phyloP scores from a whole-genome alignment of 1,140 invertebrate genomes.

The Cherax destructor region DNA sequence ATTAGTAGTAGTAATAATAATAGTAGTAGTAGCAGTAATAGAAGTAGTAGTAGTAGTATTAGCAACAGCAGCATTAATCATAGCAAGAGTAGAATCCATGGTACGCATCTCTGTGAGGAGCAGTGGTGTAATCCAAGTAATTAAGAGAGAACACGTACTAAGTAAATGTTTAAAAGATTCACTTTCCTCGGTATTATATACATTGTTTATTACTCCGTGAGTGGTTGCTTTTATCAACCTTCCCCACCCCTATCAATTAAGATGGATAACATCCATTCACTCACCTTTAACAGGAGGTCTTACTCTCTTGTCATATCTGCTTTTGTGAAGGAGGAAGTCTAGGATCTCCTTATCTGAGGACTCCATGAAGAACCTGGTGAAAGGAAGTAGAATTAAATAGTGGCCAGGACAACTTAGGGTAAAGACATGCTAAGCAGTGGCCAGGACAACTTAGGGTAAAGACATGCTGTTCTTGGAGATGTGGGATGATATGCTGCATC shows the following conservation, averaged over 20 bases:
- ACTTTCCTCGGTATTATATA: too few relatives aligned
- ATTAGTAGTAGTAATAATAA: not conserved
- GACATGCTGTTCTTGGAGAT: too few relatives aligned
- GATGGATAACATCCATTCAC: not conserved
- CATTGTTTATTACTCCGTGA: too few relatives aligned
- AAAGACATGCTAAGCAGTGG: too few relatives aligned
- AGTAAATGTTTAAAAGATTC: too few relatives aligned
- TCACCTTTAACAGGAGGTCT: slow-evolving; percentile 73
- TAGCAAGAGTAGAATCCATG: not conserved
- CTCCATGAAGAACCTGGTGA: slow-evolving; percentile 72
- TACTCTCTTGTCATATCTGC: slow-evolving; percentile 74
- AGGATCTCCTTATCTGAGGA: slow-evolving; percentile 74
- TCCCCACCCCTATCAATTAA: too few relatives aligned
- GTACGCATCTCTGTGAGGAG: not conserved
- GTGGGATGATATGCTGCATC: too few relatives aligned
- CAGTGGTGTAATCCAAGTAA: not conserved
- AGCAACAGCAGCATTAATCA: not conserved
- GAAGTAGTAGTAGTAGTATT: not conserved
- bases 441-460: not conserved
- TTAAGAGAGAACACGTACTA: not conserved
- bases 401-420: not conserved
- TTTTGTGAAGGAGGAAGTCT: slow-evolving; percentile 73
- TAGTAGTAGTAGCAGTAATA: not conserved
- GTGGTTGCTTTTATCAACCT: too few relatives aligned
- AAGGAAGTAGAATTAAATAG: not conserved